phyloP scores from a whole-genome alignment of 2,888 invertebrate species.

The Dugesia japonica region DNA sequence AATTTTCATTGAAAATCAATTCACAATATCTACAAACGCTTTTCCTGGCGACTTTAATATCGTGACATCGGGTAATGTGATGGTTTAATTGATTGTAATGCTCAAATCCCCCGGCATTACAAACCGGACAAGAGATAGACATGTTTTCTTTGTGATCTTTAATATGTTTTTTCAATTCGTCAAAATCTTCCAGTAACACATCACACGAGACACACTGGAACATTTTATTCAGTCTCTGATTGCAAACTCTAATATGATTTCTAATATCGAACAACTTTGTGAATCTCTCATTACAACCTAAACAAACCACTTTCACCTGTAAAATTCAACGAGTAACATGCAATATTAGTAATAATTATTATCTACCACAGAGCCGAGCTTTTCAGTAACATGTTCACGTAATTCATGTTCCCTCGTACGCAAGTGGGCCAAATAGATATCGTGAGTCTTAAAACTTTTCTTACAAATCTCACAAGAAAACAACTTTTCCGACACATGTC shows the following conservation, averaged over 20 bases:
- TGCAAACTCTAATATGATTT: not conserved
- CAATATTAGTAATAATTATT: not conserved
- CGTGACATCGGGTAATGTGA: slow-evolving; percentile 23
- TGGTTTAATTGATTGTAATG: slow-evolving; percentile 20
- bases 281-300: not conserved
- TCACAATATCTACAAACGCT: slow-evolving; percentile 21
- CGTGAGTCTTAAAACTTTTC: slow-evolving; percentile 15
- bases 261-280: not conserved
- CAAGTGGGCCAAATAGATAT: slow-evolving; percentile 23
- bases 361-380: not conserved
- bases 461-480: slow-evolving; percentile 22
- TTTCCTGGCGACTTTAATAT: not conserved
- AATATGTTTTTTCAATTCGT: not conserved
- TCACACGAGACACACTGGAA: not conserved
- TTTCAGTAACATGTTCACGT: not conserved
- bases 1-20: not conserved
- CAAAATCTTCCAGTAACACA: not conserved
- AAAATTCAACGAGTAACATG: not conserved
- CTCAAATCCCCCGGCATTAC: not conserved
- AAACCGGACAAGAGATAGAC: slow-evolving; percentile 17
- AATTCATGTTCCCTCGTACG: slow-evolving; percentile 25
- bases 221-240: not conserved
- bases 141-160: slow-evolving; percentile 17
- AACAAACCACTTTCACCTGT: not conserved
- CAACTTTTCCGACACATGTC: slow-evolving; percentile 53